Evolutionary conservation across 2,888 invertebrate genomes (phyloP), one percentile per base, ranked within the genome.

Genomic region (Crepidodera aurea): DNA sequence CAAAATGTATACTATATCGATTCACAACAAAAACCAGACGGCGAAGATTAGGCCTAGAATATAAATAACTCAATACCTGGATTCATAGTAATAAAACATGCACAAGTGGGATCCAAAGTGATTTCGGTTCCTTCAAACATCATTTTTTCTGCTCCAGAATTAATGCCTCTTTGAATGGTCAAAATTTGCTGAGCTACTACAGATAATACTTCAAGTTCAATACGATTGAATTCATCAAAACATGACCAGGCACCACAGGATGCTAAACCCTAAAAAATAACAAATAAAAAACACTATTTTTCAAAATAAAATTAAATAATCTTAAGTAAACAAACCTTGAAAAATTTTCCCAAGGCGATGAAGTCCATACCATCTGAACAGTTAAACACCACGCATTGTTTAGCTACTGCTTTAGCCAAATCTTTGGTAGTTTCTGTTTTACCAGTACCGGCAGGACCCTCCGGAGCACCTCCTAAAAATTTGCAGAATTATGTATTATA

Each of bases 381-480:
- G 79, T 93, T 93, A 78, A 94, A 94, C 0, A 93, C 92, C 0
- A 94, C 90, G 77, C 93, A 93, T 76, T 94, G 94, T 1, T 96
- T 93, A 0, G 95, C 96, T 50, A 96, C 77, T 0, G 95, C 95
- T 81, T 95, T 94, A 3, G 94, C 94, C 67, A 96, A 83, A 83
- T 96, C 96, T 83, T 96, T 96, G 0, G 92, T 92, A 13, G 94
- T 93, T 83, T 94, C 94, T 0, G 94, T 94, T 83, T 94, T 94
- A 0, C 94, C 94, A 0, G 94, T 94, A 0, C 94, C 93, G 0
- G 92, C 91, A 0, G 94, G 94, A 0, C 92, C 92, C 82, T 92
- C 91, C 0, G 91, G 91, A 2, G 91, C 91, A n/a, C 93, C 93
- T n/a, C n/a, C n/a, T n/a, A n/a, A n/a, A n/a, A n/a, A n/a, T n/a